Percentiles rank a stretch among this genome's conserved stretches.
Evolutionary conservation across 2,888 invertebrate species (phyloP).

Genomic region (Epinotia demarniana): DNA sequence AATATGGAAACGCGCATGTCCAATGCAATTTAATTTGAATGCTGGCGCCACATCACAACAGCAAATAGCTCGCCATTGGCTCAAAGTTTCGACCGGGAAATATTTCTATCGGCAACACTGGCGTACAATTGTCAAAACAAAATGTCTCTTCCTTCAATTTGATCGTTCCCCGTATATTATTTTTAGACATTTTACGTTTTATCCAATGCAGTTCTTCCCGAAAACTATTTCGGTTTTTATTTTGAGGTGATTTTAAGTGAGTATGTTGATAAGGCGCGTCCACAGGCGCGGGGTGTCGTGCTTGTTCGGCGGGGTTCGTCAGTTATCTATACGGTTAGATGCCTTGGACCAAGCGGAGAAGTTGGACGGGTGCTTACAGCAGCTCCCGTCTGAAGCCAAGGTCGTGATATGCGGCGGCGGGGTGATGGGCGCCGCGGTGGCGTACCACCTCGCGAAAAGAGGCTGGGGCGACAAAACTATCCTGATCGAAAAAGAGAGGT

Average conservation of each 20-base stretch:
- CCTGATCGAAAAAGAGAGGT: slow-evolving; percentile 94
- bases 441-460: slow-evolving; percentile 92
- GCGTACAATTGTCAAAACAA: slow-evolving; percentile 35
- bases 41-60: slow-evolving; percentile 25
- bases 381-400: slow-evolving; percentile 81
- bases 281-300: slow-evolving; percentile 30
- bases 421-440: slow-evolving; percentile 95
- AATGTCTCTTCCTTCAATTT: slow-evolving; percentile 27
- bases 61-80: slow-evolving; percentile 17
- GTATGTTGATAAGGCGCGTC: slow-evolving; percentile 41
- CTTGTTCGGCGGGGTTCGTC: slow-evolving; percentile 53
- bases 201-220: slow-evolving; percentile 32
- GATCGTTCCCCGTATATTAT: slow-evolving; percentile 31
- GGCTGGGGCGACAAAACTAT: slow-evolving; percentile 94
- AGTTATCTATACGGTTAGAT: slow-evolving; percentile 63
- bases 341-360: slow-evolving; percentile 67
- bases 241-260: slow-evolving; percentile 12
- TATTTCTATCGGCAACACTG: slow-evolving; percentile 35
- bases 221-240: slow-evolving; percentile 5
- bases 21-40: slow-evolving; percentile 36
- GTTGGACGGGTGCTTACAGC: slow-evolving; percentile 66
- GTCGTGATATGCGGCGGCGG: slow-evolving; percentile 97
- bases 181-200: slow-evolving; percentile 43
- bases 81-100: not conserved
- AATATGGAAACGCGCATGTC: slow-evolving; percentile 37